Conservation (phyloP, 2,113 vertebrate genomes). For the Dasyurus viverrinus region DNA sequence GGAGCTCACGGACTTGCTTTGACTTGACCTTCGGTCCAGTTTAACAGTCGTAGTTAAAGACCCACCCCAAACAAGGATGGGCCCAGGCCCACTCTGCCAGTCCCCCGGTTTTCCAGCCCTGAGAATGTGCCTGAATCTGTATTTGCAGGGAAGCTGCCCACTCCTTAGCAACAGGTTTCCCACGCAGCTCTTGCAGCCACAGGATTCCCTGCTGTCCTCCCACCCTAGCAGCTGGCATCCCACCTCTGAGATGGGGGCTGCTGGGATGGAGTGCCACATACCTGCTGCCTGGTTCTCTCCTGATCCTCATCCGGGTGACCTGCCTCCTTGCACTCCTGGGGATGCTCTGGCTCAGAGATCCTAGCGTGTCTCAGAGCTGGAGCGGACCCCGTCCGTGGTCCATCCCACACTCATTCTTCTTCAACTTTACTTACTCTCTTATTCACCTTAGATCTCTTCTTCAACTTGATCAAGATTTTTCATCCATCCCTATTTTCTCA, state of each 20-base stretch:
- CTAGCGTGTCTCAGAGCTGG: background rate
- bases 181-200: background rate
- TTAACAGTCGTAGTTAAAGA: background rate
- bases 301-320: background rate
- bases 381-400: background rate
- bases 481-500: background rate
- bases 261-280: background rate
- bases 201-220: background rate
- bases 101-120: background rate
- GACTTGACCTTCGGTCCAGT: background rate
- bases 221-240: background rate
- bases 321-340: background rate
- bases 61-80: background rate
- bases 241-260: background rate
- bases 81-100: background rate
- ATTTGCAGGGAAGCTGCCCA: background rate
- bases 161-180: background rate
- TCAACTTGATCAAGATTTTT: background rate
- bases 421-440: background rate
- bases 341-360: background rate
- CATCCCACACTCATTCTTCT: background rate
- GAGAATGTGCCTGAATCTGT: background rate
- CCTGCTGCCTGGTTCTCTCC: background rate
- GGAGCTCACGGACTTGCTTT: background rate
- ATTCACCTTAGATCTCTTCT: background rate